A percentile compares a stretch with the other conserved stretches of the same genome.
Conservation (phyloP, 2,113 vertebrate species). For the Boulengeromyrus knoepffleri region DNA sequence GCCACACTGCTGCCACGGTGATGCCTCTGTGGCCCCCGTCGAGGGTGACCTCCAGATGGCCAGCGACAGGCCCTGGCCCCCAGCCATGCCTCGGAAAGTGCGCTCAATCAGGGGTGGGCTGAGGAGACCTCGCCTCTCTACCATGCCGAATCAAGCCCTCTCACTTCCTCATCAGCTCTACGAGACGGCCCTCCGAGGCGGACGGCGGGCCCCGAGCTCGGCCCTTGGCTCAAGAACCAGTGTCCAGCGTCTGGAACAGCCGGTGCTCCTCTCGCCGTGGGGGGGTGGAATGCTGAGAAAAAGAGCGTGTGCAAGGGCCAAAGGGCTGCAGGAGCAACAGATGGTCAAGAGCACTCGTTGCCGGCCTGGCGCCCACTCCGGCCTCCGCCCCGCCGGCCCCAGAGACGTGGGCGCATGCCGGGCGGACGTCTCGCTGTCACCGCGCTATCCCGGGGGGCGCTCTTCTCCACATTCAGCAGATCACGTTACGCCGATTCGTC, state of each 20-base stretch:
- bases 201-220: neutral
- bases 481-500: neutral
- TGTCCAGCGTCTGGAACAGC: neutral
- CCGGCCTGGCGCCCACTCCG: neutral
- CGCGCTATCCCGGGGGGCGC: neutral
- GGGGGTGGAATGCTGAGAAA: neutral
- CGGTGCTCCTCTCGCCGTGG: neutral
- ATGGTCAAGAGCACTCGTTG: neutral
- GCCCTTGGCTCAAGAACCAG: neutral
- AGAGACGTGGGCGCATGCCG: neutral
- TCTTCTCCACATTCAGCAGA: neutral
- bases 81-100: neutral
- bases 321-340: neutral
- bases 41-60: conserved; percentile 8
- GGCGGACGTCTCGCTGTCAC: neutral
- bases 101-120: neutral
- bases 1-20: neutral
- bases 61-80: neutral
- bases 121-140: neutral
- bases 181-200: neutral
- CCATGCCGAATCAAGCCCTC: neutral
- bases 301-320: neutral
- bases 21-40: neutral
- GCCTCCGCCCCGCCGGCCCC: neutral
- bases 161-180: neutral